Percentiles rank a stretch among this genome's conserved stretches.
phyloP scores from a whole-genome alignment of 2,797 vertebrate species.

The Bovichtus diacanthus region DNA sequence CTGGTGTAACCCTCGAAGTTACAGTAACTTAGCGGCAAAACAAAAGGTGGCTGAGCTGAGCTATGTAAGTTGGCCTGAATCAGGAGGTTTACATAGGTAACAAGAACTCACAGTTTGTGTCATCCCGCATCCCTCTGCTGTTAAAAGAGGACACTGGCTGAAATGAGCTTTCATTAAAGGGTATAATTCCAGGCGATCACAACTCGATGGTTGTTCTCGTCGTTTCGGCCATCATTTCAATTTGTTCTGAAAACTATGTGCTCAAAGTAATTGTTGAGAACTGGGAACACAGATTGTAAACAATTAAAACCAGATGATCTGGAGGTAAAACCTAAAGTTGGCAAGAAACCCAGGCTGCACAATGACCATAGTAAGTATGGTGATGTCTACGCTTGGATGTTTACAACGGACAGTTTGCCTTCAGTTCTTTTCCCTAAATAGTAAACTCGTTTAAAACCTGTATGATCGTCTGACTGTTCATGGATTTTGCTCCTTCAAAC shows the following conservation, averaged over 20 bases:
- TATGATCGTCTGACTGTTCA: neutral
- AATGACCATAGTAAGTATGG: no score
- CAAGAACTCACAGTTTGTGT: constrained; percentile 45
- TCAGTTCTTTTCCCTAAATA: neutral
- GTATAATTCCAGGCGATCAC: constrained; percentile 4
- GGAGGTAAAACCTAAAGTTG: neutral
- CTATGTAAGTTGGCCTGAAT: constrained; percentile 53
- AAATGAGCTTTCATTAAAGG: constrained; percentile 26
- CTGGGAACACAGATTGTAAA: constrained; percentile 2
- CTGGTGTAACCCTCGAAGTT: constrained; percentile 57
- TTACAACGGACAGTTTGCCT: neutral
- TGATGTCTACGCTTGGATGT: no score
- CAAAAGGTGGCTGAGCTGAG: constrained; percentile 39
- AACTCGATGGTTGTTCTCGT: neutral
- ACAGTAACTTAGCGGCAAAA: constrained; percentile 27
- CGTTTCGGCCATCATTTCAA: neutral
- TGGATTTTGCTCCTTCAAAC: neutral
- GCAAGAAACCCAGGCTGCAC: no score
- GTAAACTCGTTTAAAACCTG: neutral
- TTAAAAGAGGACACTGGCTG: constrained; percentile 72
- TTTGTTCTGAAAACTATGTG: neutral
- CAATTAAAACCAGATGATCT: neutral
- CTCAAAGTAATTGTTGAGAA: constrained; percentile 2
- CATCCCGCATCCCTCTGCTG: constrained; percentile 48
- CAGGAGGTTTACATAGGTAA: constrained; percentile 59